Percentiles rank a stretch among this genome's conserved stretches.
Evolutionary conservation across 2,888 invertebrate genomes (phyloP).

Genomic region (Drosophila multiciliata): DNA sequence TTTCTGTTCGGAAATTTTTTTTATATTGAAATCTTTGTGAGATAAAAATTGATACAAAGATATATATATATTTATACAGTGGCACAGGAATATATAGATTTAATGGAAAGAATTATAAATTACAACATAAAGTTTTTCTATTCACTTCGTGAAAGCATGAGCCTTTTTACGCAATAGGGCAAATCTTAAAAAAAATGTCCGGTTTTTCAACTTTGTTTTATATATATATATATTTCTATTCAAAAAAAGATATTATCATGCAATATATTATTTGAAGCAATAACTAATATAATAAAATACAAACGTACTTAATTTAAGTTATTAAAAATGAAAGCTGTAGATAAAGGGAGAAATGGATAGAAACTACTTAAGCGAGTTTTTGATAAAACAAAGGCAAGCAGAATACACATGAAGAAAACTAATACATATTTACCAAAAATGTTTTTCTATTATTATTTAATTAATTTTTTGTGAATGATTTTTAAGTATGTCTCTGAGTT

Average conservation of each 20-base stretch:
- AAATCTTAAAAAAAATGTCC: not conserved
- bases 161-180: no score
- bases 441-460: no score
- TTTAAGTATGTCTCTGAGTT: not conserved
- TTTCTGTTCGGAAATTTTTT: not conserved
- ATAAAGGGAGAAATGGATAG: not conserved
- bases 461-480: not conserved
- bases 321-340: not conserved
- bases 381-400: not conserved
- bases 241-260: not conserved
- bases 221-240: not conserved
- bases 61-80: not conserved
- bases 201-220: not conserved
- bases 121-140: not conserved
- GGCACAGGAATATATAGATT: not conserved
- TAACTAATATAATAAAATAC: slow-evolving; percentile 1
- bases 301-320: slow-evolving; percentile 1
- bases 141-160: no score
- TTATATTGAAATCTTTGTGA: not conserved
- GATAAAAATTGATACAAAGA: no score
- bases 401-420: not conserved
- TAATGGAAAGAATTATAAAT: not conserved
- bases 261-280: slow-evolving; percentile 14
- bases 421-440: not conserved
- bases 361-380: not conserved